These are phyloP conservation scores for Falco peregrinus DNA, from an alignment of 2,797 vertebrate genomes.

Conservation along the genomic window DNA sequence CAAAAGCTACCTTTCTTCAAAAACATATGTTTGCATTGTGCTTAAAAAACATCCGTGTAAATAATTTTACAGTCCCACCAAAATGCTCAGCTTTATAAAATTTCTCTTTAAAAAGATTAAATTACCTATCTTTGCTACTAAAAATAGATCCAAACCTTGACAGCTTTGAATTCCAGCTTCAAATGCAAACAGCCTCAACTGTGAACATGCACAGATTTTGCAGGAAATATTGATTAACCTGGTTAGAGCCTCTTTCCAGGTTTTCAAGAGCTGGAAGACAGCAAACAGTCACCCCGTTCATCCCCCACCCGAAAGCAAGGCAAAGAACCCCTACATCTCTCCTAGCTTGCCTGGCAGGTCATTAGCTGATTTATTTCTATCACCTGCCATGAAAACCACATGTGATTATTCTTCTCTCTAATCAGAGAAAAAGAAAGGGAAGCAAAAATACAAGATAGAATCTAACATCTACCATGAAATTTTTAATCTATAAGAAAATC, in stretches of 20 bases:
- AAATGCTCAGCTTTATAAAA: background rate
- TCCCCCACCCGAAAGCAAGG: background rate
- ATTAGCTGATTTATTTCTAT: background rate
- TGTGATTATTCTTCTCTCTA: background rate
- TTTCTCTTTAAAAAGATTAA: background rate
- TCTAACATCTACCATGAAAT: background rate
- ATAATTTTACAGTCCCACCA: background rate
- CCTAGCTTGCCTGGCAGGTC: background rate
- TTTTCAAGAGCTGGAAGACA: background rate
- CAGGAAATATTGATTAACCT: background rate
- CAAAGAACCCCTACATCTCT: no score
- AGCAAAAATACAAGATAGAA: fast-evolving
- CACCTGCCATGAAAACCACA: background rate
- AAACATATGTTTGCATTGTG: background rate
- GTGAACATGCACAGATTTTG: fast-evolving
- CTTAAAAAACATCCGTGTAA: background rate
- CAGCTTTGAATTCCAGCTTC: background rate
- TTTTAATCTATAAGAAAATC: background rate
- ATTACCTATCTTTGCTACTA: background rate
- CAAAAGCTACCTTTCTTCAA: background rate
- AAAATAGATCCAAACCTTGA: background rate
- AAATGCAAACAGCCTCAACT: fast-evolving
- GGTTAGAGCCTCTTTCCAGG: background rate
- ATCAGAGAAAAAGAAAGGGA: background rate
- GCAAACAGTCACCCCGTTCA: fast-evolving